A percentile compares a stretch with the other conserved stretches of the same genome.
These are phyloP conservation scores for Herpetotheres cachinnans DNA, from an alignment of 2,113 vertebrate species.

Conservation along the genomic window DNA sequence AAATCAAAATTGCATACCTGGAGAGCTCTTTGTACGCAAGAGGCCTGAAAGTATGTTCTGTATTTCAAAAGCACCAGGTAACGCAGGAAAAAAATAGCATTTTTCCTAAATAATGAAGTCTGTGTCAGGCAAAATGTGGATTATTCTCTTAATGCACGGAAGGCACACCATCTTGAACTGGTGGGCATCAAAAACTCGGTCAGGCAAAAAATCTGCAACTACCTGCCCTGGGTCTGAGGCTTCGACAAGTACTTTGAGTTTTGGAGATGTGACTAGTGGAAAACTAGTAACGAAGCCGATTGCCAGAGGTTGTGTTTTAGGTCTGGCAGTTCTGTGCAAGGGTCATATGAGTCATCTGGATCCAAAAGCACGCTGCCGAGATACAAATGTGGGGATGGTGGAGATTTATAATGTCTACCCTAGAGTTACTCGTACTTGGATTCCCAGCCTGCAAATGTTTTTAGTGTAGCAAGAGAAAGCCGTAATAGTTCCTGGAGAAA, in stretches of 20 bases:
- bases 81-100: not conserved
- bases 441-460: not conserved
- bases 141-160: not conserved
- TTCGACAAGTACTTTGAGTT: not conserved
- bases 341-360: not conserved
- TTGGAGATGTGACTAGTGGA: not conserved
- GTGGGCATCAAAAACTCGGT: not conserved
- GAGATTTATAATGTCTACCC: not conserved
- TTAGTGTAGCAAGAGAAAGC: not conserved
- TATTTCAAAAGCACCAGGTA: not conserved
- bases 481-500: not conserved
- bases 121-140: rapidly evolving
- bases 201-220: not conserved
- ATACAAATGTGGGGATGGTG: not conserved
- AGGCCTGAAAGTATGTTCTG: not conserved
- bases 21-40: not conserved
- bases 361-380: not conserved
- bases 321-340: not conserved
- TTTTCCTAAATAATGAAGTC: not conserved
- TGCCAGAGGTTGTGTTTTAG: not conserved
- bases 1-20: not conserved
- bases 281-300: not conserved
- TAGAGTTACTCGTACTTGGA: not conserved
- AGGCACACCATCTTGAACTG: not conserved
- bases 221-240: not conserved